These are phyloP conservation scores for Suillia variegata DNA, from an alignment of 2,888 invertebrate genomes.

Conservation along the genomic window DNA sequence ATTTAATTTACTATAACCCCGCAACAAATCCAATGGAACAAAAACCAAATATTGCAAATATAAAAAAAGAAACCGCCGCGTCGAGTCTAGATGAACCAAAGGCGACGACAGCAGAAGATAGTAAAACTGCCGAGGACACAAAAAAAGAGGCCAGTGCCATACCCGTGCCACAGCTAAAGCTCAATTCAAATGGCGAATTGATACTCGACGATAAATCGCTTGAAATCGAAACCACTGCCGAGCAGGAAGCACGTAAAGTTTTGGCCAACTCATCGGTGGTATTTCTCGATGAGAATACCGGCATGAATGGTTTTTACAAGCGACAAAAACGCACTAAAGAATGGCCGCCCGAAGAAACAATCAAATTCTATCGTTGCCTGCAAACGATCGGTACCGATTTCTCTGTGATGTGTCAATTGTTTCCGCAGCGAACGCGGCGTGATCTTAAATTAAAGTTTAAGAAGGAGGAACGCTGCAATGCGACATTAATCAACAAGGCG, in stretches of 20 bases:
- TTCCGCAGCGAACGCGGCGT: conserved; percentile 76
- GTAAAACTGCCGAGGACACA: conserved; percentile 29
- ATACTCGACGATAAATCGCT: conserved; percentile 85
- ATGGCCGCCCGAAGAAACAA: conserved; percentile 79
- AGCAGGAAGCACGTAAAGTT: conserved; percentile 67
- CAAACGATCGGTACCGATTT: conserved; percentile 93
- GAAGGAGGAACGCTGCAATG: conserved; percentile 82
- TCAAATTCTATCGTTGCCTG: conserved; percentile 89
- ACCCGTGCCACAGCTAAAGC: conserved; percentile 83
- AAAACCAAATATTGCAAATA: conserved; percentile 38
- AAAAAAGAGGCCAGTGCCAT: conserved; percentile 53
- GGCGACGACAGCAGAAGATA: conserved; percentile 26
- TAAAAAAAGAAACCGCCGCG: conserved; percentile 51
- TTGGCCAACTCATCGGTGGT: conserved; percentile 71
- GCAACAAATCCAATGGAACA: conserved; percentile 74
- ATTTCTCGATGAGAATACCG: conserved; percentile 67
- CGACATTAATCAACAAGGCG: conserved; percentile 76
- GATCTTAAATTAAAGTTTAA: conserved; percentile 93
- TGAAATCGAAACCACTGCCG: conserved; percentile 71
- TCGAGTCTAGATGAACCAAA: conserved; percentile 2
- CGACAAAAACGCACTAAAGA: conserved; percentile 72
- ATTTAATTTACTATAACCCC: conserved; percentile 91
- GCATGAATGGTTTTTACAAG: conserved; percentile 69
- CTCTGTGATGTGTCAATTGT: conserved; percentile 82
- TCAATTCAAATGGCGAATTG: conserved; percentile 84